Percentiles rank a stretch among this genome's conserved stretches.
Evolutionary conservation across 53 echinoderm and acorn worm genomes (phyloP).

Genomic region (Arbacia lixula): DNA sequence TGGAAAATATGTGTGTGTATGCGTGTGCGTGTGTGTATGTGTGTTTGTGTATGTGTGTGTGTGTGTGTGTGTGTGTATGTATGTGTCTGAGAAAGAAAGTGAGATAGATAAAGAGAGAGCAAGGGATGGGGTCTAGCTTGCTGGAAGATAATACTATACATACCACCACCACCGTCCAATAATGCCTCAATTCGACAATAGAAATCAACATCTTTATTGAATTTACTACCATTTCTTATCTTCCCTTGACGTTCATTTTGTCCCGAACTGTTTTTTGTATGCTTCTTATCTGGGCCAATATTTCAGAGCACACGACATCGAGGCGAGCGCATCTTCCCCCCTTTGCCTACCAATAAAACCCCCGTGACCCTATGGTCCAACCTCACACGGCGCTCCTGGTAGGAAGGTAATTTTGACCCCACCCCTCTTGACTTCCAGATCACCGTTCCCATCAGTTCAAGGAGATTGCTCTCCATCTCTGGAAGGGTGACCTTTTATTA

Average conservation of each 20-base stretch:
- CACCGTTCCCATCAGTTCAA: slow-evolving; percentile 3
- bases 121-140: too few relatives aligned
- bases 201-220: background rate
- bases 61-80: too few relatives aligned
- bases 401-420: slow-evolving; percentile 38
- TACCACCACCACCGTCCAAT: too few relatives aligned
- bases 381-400: slow-evolving; percentile 8
- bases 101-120: too few relatives aligned
- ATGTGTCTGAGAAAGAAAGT: too few relatives aligned
- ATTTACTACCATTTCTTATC: background rate
- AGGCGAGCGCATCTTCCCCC: background rate
- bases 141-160: too few relatives aligned
- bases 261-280: background rate
- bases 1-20: too few relatives aligned
- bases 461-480: too few relatives aligned
- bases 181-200: too few relatives aligned
- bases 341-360: background rate
- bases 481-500: too few relatives aligned
- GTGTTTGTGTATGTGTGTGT: too few relatives aligned
- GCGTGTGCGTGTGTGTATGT: too few relatives aligned
- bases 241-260: background rate
- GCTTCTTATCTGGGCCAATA: slow-evolving; percentile 20
- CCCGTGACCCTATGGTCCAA: slow-evolving; percentile 29
- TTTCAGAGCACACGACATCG: background rate
- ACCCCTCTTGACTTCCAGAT: slow-evolving; percentile 26